Percentiles rank a stretch among this genome's conserved stretches.
phyloP scores from a whole-genome alignment of 2,888 invertebrate species.

The Nephrotoma guestfalica region DNA sequence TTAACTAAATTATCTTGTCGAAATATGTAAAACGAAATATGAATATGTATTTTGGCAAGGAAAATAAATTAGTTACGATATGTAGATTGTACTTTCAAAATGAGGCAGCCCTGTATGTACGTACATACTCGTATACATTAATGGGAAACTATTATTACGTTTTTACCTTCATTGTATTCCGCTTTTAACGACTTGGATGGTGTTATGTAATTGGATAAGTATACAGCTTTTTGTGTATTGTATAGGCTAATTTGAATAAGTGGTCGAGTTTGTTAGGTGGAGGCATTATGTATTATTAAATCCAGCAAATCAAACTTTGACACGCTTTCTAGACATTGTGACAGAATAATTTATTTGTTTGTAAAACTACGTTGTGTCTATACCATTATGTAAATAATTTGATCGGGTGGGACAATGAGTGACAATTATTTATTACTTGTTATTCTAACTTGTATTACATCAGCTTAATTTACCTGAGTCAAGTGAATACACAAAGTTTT shows the following conservation, averaged over 20 bases:
- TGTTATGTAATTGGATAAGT: neutral
- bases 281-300: neutral
- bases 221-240: neutral
- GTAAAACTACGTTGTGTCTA: no score
- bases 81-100: neutral
- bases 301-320: neutral
- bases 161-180: neutral
- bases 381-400: no score
- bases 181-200: neutral
- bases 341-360: no score
- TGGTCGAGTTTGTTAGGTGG: neutral
- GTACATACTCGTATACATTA: neutral
- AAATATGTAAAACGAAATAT: neutral
- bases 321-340: no score
- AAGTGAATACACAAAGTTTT: no score
- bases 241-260: neutral
- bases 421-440: no score
- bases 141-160: neutral
- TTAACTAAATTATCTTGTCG: neutral
- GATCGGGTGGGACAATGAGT: no score
- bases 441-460: no score
- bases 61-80: neutral
- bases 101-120: neutral
- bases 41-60: neutral
- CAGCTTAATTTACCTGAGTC: no score